These are phyloP conservation scores for Hafferia zeledoni DNA, from an alignment of 2,797 vertebrate species.

Conservation along the genomic window DNA sequence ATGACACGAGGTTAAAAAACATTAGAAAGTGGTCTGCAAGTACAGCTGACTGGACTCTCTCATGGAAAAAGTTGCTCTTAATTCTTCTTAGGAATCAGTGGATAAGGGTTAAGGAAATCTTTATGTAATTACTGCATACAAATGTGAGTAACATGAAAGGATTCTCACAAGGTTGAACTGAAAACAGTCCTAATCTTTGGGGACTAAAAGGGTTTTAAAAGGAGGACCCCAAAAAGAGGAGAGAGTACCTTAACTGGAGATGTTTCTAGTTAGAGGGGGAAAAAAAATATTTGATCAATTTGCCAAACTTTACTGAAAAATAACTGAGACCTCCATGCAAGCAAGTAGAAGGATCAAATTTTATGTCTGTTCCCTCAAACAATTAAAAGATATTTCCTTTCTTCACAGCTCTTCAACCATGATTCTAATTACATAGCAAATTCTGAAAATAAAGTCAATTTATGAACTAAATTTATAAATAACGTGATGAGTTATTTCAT, in stretches of 20 bases:
- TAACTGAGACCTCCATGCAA: not conserved
- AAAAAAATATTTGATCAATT: not conserved
- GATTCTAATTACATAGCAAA: not conserved
- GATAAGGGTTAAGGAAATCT: slow-evolving; percentile 49
- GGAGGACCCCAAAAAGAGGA: not conserved
- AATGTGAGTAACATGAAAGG: slow-evolving; percentile 30
- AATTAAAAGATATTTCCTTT: not conserved
- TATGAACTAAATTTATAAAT: not conserved
- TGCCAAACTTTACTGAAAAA: not conserved
- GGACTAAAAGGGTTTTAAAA: not conserved
- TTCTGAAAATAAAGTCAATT: not conserved
- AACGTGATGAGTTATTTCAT: not conserved
- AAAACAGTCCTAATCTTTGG: slow-evolving; percentile 5
- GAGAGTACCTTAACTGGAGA: not conserved
- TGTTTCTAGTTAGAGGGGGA: not conserved
- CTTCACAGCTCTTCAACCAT: not conserved
- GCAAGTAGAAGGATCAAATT: not conserved
- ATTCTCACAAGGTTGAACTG: not conserved
- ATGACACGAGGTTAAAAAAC: slow-evolving; percentile 71
- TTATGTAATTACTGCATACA: slow-evolving; percentile 16
- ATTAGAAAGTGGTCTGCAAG: slow-evolving; percentile 63
- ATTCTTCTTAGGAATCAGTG: slow-evolving; percentile 52
- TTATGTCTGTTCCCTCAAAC: not conserved
- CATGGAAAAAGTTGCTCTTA: slow-evolving; percentile 39
- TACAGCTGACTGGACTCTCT: slow-evolving; percentile 42